Percentiles rank a stretch among this genome's conserved stretches.
These are phyloP conservation scores for Drosophila greeni DNA, from an alignment of 2,888 invertebrate species.

Conservation along the genomic window DNA sequence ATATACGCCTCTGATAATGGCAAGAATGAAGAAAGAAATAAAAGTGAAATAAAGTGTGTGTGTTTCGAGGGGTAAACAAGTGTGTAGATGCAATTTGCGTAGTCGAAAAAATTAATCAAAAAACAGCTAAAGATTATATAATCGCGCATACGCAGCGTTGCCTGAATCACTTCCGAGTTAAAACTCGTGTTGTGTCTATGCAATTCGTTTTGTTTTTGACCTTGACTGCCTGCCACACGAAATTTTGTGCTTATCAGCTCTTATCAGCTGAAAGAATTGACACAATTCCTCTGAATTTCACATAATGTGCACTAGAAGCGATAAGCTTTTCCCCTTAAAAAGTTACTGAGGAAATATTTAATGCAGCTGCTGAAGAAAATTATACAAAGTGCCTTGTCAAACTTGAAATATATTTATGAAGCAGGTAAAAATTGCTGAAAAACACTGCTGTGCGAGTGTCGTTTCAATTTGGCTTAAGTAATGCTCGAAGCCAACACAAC, in stretches of 20 bases:
- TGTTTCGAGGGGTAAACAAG: constrained; percentile 24
- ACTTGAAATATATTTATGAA: constrained; percentile 42
- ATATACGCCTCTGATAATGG: constrained; percentile 12
- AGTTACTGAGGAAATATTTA: constrained; percentile 18
- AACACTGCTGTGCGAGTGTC: constrained; percentile 54
- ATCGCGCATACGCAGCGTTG: constrained; percentile 32
- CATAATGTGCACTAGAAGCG: constrained; percentile 17
- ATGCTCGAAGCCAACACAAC: constrained; percentile 69
- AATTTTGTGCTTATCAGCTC: constrained; percentile 25
- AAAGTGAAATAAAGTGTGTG: constrained; percentile 14
- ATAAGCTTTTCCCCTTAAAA: constrained; percentile 7
- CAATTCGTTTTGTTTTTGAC: constrained; percentile 34
- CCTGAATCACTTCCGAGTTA: constrained; percentile 27
- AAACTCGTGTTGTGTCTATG: constrained; percentile 12
- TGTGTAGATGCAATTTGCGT: constrained; percentile 43
- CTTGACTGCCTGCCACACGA: constrained; percentile 24
- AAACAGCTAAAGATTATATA: constrained; percentile 29
- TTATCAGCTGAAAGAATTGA: constrained; percentile 30
- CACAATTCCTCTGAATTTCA: constrained; percentile 28
- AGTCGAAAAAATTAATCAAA: constrained; percentile 24
- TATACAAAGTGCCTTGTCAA: constrained; percentile 28
- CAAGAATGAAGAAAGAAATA: constrained; percentile 8
- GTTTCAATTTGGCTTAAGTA: constrained; percentile 71
- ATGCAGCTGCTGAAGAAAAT: constrained; percentile 29
- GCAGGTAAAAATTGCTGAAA: constrained; percentile 30